These are phyloP conservation scores for Encarsia formosa DNA, from an alignment of 2,888 invertebrate species.

Conservation along the genomic window DNA sequence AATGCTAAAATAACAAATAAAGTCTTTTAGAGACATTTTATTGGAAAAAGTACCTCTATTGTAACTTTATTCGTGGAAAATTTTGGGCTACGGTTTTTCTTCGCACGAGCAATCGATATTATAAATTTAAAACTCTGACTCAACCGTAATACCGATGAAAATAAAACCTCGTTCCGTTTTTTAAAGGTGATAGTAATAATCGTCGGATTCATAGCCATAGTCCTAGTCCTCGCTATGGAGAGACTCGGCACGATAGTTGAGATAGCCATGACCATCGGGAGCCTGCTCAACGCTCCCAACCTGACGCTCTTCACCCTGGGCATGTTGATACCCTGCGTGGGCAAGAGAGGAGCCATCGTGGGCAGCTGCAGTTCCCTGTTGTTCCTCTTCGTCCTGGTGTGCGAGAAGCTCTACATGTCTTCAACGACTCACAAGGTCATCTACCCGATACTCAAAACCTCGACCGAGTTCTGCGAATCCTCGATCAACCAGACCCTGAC, in stretches of 20 bases:
- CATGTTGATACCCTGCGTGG: conserved; percentile 61
- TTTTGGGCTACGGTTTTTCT: too few relatives aligned
- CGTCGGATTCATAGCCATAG: conserved; percentile 54
- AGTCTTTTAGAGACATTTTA: too few relatives aligned
- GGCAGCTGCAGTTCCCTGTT: conserved; percentile 48
- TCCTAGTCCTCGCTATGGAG: conserved; percentile 59
- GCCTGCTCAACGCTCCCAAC: conserved; percentile 63
- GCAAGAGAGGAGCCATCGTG: conserved; percentile 57
- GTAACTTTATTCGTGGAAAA: too few relatives aligned
- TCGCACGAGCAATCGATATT: too few relatives aligned
- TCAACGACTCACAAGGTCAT: conserved; percentile 37
- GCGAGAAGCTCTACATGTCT: too few relatives aligned
- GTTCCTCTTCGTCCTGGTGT: conserved; percentile 38
- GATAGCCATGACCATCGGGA: conserved; percentile 61
- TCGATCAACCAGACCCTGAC: conserved; percentile 30
- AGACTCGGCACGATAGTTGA: conserved; percentile 65
- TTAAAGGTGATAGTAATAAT: conserved; percentile 55
- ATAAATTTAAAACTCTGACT: too few relatives aligned
- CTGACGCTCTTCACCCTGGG: conserved; percentile 67
- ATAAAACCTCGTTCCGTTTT: too few relatives aligned
- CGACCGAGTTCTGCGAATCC: conserved; percentile 31
- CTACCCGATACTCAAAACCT: conserved; percentile 31
- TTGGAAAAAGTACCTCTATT: too few relatives aligned
- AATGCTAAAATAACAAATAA: too few relatives aligned
- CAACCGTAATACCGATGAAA: too few relatives aligned